phyloP scores from a whole-genome alignment of 2,888 invertebrate species.

The Chrysodeixis includens region DNA sequence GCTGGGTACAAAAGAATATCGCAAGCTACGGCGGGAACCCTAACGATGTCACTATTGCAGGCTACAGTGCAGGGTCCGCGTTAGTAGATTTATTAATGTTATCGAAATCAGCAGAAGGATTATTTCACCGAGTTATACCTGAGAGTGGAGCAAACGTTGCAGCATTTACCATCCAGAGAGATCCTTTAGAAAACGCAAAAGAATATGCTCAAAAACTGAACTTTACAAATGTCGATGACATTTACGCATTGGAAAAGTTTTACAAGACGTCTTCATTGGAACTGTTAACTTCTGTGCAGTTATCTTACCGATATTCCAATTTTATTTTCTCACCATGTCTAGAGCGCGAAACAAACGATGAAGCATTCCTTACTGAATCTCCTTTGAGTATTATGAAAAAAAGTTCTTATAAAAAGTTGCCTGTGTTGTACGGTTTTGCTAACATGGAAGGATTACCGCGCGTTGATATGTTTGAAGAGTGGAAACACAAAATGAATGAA shows the following conservation, averaged over 20 bases:
- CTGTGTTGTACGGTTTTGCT: conserved; percentile 69
- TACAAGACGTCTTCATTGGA: conserved; percentile 45
- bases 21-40: conserved; percentile 69
- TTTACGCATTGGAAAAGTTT: conserved; percentile 67
- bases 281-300: too few relatives aligned
- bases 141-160: conserved; percentile 65
- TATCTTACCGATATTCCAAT: conserved; percentile 34
- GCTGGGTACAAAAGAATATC: conserved; percentile 69
- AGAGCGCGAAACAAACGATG: conserved; percentile 42
- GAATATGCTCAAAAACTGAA: conserved; percentile 56
- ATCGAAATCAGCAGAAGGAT: conserved; percentile 60
- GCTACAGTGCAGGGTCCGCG: conserved; percentile 64
- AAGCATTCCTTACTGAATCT: conserved; percentile 64
- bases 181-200: conserved; percentile 67
- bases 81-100: conserved; percentile 63
- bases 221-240: conserved; percentile 61
- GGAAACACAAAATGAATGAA: conserved; percentile 70
- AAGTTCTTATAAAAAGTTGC: conserved; percentile 64
- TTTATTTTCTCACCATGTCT: conserved; percentile 60
- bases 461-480: conserved; percentile 57
- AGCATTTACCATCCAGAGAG: conserved; percentile 56
- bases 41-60: conserved; percentile 65
- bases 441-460: conserved; percentile 73
- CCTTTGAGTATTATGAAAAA: conserved; percentile 66
- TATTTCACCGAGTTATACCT: conserved; percentile 66